phyloP scores from a whole-genome alignment of 2,888 invertebrate species.

The Microctonus hyperodae region DNA sequence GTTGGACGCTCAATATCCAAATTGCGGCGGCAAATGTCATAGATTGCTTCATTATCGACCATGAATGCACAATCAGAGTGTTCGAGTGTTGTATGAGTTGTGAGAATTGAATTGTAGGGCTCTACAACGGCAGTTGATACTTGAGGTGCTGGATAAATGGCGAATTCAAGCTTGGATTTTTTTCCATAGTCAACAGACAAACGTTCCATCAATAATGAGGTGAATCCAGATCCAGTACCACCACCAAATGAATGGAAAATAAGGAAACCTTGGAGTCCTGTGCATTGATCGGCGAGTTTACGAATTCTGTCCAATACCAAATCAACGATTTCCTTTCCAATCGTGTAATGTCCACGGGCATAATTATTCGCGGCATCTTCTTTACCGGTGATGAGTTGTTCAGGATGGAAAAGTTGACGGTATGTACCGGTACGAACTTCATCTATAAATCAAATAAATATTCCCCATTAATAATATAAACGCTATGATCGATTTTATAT shows the following conservation, averaged over 20 bases:
- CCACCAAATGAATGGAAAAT: conserved; percentile 72
- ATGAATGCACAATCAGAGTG: conserved; percentile 73
- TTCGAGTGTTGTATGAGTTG: conserved; percentile 84
- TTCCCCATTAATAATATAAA: too few species aligned
- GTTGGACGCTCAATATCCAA: conserved; percentile 29
- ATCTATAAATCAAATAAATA: conserved; percentile 66
- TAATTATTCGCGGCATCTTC: conserved; percentile 93
- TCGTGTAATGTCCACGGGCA: conserved; percentile 89
- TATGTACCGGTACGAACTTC: conserved; percentile 86
- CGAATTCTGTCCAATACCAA: conserved; percentile 81
- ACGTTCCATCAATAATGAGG: conserved; percentile 72
- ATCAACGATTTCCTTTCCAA: conserved; percentile 89
- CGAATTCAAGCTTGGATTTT: conserved; percentile 72
- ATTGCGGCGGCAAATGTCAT: conserved; percentile 65
- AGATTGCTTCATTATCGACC: conserved; percentile 65
- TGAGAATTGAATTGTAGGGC: conserved; percentile 92
- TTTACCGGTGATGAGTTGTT: conserved; percentile 88
- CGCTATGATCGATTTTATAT: too few species aligned
- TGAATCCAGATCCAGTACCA: conserved; percentile 73
- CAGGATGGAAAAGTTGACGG: conserved; percentile 85
- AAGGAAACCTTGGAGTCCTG: conserved; percentile 73
- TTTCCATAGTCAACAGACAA: conserved; percentile 73
- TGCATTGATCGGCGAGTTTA: conserved; percentile 85
- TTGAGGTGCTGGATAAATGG: conserved; percentile 75
- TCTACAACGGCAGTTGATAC: conserved; percentile 83